phyloP scores from a whole-genome alignment of 2,888 invertebrate genomes.

The Dugesia japonica region DNA sequence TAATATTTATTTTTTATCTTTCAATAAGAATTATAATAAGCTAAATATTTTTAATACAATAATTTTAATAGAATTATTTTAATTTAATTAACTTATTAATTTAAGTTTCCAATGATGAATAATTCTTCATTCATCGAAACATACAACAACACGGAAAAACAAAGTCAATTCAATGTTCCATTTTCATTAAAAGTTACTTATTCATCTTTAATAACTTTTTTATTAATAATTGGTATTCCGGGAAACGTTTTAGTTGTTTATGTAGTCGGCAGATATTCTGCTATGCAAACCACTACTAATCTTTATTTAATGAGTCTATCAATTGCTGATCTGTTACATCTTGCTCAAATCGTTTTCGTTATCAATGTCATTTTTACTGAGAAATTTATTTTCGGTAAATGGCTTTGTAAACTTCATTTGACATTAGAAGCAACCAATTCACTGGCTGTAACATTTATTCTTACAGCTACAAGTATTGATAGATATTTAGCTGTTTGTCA shows the following conservation, averaged over 20 bases:
- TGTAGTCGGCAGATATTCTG: background rate
- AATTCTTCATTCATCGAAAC: too few relatives aligned
- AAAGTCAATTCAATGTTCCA: background rate
- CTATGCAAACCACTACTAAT: background rate
- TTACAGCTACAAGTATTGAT: background rate
- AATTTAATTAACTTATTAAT: too few relatives aligned
- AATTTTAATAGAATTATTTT: too few relatives aligned
- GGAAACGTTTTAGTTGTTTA: background rate
- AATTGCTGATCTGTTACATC: background rate
- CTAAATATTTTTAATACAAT: too few relatives aligned
- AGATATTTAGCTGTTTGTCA: background rate
- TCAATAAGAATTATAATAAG: too few relatives aligned
- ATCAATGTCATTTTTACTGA: background rate
- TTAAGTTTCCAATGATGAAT: too few relatives aligned
- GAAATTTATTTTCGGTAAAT: background rate
- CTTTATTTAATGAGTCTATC: background rate
- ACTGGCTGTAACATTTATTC: background rate
- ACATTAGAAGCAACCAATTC: background rate
- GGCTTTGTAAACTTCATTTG: constrained; percentile 13
- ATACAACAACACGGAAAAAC: too few relatives aligned
- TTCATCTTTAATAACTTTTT: background rate
- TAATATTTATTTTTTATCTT: too few relatives aligned
- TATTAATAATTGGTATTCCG: background rate
- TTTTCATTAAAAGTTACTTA: background rate
- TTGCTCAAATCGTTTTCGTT: background rate